These are phyloP conservation scores for Cherax quadricarinatus DNA, from an alignment of 1,140 invertebrate species.

Conservation along the genomic window DNA sequence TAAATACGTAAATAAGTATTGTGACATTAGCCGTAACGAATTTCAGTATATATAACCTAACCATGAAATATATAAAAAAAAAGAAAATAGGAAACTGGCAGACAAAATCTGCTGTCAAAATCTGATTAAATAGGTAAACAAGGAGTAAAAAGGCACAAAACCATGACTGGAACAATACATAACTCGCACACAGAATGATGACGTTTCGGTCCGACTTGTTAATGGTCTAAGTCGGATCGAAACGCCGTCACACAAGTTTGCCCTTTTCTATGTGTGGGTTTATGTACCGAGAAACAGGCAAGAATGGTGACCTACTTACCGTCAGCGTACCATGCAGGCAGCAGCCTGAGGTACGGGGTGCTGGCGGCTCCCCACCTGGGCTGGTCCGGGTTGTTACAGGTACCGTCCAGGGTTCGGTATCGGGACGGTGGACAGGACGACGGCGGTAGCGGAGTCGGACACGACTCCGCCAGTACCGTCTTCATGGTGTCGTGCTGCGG, in stretches of 20 bases:
- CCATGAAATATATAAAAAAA: no score
- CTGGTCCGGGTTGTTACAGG: slow-evolving; percentile 79
- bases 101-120: no score
- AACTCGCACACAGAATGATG: no score
- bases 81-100: no score
- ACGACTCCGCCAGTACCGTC: slow-evolving; percentile 68
- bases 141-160: no score
- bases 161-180: no score
- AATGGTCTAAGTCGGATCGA: no score
- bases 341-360: slow-evolving; percentile 73
- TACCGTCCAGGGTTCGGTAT: slow-evolving; percentile 78
- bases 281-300: not conserved
- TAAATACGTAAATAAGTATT: no score
- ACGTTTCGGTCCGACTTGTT: no score
- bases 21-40: no score
- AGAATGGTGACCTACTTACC: slow-evolving; percentile 53
- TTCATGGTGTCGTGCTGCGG: slow-evolving; percentile 71
- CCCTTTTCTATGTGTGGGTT: not conserved
- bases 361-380: slow-evolving; percentile 76
- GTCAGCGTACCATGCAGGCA: slow-evolving; percentile 73
- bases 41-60: no score
- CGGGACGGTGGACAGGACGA: slow-evolving; percentile 73
- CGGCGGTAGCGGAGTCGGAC: slow-evolving; percentile 68
- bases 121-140: no score
- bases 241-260: not conserved